A percentile compares a stretch with the other conserved stretches of the same genome.
These are phyloP conservation scores for Temnopleurus reevesii DNA, from an alignment of 53 echinoderm and acorn worm species.

Conservation along the genomic window DNA sequence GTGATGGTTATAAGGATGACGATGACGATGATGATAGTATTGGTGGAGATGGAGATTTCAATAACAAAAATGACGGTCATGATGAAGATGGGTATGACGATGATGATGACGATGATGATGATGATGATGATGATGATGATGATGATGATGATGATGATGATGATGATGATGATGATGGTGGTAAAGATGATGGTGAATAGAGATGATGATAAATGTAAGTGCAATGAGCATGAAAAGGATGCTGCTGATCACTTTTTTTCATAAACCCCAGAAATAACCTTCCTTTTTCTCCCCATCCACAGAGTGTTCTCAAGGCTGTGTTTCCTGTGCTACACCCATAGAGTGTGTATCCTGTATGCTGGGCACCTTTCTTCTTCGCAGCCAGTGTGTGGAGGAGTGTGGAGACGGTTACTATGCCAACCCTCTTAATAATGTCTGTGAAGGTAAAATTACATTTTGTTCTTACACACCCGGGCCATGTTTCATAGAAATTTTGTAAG, in stretches of 20 bases:
- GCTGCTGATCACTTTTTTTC: neutral
- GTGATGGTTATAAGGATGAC: neutral
- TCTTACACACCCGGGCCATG: no score
- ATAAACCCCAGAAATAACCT: neutral
- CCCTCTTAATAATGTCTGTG: slow-evolving; percentile 73
- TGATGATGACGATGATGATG: slow-evolving; percentile 16
- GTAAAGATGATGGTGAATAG: neutral
- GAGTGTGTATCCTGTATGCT: slow-evolving; percentile 71
- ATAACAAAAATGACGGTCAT: slow-evolving; percentile 38
- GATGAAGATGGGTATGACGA: slow-evolving; percentile 32
- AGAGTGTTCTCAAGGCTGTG: slow-evolving; percentile 84
- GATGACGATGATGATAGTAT: neutral
- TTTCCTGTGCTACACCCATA: slow-evolving; percentile 78
- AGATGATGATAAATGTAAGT: neutral
- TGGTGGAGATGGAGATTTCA: no score
- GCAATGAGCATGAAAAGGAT: neutral
- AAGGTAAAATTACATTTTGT: no score
- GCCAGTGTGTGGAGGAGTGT: slow-evolving; percentile 75
- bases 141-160: slow-evolving; percentile 30
- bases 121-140: neutral
- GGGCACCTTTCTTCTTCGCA: slow-evolving; percentile 71
- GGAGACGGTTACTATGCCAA: slow-evolving; percentile 80
- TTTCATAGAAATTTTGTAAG: no score
- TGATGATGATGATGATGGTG: neutral
- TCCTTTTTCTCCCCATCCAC: neutral